A percentile compares a stretch with the other conserved stretches of the same genome.
Evolutionary conservation across 2,797 vertebrate species (phyloP).

Genomic region (Austrolebias charrua): DNA sequence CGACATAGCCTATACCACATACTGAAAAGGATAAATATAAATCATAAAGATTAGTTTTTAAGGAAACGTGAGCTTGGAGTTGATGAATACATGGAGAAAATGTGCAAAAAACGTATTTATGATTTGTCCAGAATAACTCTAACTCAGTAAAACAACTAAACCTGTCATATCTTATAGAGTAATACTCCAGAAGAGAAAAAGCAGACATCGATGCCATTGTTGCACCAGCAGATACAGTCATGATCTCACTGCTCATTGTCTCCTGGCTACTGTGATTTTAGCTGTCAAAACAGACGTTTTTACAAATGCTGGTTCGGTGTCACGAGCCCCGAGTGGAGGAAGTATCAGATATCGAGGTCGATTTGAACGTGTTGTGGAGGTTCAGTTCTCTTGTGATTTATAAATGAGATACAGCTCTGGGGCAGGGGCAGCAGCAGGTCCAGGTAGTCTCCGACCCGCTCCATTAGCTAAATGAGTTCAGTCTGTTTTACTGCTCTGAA

Average conservation of each 20-base stretch:
- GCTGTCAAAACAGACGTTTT: conserved; percentile 28
- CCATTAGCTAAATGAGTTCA: conserved; percentile 41
- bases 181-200: no score
- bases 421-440: conserved; percentile 36
- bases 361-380: conserved; percentile 42
- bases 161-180: neutral
- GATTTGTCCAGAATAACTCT: neutral
- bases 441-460: conserved; percentile 25
- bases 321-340: conserved; percentile 1
- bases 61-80: no score
- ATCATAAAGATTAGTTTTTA: no score
- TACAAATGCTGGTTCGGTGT: conserved; percentile 5
- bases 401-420: conserved; percentile 46
- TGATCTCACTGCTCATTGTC: conserved; percentile 3
- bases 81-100: no score
- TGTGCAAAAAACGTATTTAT: no score
- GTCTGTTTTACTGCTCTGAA: conserved; percentile 10
- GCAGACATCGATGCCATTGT: neutral
- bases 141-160: neutral
- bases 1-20: no score
- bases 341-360: conserved; percentile 25
- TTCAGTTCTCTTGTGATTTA: conserved; percentile 58
- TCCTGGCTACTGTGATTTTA: conserved; percentile 6
- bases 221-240: neutral
- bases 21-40: no score